phyloP scores from a whole-genome alignment of 64 coral and sea anemone genomes.

The Pocillopora damicornis region DNA sequence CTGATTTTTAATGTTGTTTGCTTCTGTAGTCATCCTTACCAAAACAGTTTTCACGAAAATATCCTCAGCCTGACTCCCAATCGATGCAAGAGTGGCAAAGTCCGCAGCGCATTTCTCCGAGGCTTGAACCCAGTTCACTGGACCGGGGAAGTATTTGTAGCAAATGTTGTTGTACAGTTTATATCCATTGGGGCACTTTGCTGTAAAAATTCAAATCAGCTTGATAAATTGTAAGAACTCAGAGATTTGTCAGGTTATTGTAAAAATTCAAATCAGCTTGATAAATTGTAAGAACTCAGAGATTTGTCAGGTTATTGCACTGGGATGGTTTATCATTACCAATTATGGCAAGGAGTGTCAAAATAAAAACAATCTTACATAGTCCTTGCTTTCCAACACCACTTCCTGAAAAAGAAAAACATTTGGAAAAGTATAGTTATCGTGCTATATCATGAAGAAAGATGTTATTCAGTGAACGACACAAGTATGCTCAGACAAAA shows the following conservation, averaged over 20 bases:
- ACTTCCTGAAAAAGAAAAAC: constrained; percentile 51
- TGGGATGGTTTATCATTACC: no score
- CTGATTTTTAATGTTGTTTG: background rate
- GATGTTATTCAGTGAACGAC: no score
- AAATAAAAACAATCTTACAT: constrained; percentile 38
- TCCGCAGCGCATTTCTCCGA: constrained; percentile 63
- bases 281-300: no score
- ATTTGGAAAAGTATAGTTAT: no score
- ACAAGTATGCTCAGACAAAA: no score
- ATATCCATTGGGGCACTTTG: constrained; percentile 61
- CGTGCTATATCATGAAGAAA: no score
- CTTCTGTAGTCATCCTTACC: constrained; percentile 21
- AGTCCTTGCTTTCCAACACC: constrained; percentile 68
- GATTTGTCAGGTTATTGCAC: no score
- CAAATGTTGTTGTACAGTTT: constrained; percentile 70
- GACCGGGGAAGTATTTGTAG: constrained; percentile 82
- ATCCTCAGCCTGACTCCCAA: constrained; percentile 64
- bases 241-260: no score
- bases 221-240: no score
- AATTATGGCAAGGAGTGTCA: no score
- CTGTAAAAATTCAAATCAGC: constrained; percentile 5
- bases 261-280: background rate
- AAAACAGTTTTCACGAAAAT: constrained; percentile 68
- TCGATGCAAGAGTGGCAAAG: constrained; percentile 54
- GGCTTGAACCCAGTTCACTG: constrained; percentile 74